Base-by-base conservation (phyloP, 2,888 invertebrate species). In the Drosophila sordidapex region DNA sequence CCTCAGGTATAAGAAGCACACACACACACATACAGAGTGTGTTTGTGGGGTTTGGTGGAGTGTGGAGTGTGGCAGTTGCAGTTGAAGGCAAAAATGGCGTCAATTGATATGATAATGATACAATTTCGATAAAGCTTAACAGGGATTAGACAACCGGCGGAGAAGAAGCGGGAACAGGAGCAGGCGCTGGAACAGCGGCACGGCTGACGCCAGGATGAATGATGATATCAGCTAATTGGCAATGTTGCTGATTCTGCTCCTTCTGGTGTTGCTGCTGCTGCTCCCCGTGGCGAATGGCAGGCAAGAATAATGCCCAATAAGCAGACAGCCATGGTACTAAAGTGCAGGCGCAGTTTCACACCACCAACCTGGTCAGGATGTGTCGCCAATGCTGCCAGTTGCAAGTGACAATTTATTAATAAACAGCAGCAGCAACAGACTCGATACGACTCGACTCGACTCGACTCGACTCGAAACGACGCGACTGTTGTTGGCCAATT, bases 381-480 rank as follows among this genome's bases (percentile, higher is more conserved):
- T 77, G 59, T 56, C 61, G 43, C n/a, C 58, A 25, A 27, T n/a
- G 46, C 49, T 56, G 68, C 60, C 77, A 62, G 77, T 83, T 85
- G 86, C 86, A 89, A 87, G 87, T 89, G 86, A 89, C 89, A 86
- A 89, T 86, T 86, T 86, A 87, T 89, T 86, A 86, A 86, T 86
- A 86, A 86, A 86, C 84, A 88, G 79, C 68, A 80, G 27, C 13
- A 56, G 21, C 56, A 21, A 35, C 31, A 21, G 36, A 43, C n/a
- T 43, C 52, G 59, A 56, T 56, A 21, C 38, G 58, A 29, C 25
- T 54, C 35, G 58, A 75, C 53, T 31, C 35, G 53, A 75, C 53
- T 31, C 35, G 53, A 53, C 58, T 31, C 35, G 53, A 53, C 58
- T 31, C 35, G 51, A 38, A 15, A 40, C 43, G 64, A 68, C 52